Evolutionary conservation across 2,113 vertebrate genomes (phyloP).

Genomic region (Tupaia chinensis): DNA sequence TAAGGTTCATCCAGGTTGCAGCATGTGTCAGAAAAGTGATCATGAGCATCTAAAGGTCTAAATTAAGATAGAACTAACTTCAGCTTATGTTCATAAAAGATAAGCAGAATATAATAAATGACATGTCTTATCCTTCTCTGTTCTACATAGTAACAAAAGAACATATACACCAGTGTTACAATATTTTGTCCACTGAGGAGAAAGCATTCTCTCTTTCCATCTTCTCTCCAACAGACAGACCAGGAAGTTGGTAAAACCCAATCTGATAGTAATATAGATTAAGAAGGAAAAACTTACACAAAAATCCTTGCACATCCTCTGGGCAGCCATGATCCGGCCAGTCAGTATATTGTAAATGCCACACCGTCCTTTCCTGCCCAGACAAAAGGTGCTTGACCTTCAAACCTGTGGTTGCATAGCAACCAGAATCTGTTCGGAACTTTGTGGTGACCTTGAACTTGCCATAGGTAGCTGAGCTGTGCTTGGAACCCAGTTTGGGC

Average conservation of each 20-base stretch:
- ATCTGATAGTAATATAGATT: neutral
- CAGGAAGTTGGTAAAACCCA: neutral
- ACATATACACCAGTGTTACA: neutral
- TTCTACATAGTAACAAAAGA: neutral
- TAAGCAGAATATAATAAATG: neutral
- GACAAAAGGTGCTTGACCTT: constrained; percentile 93
- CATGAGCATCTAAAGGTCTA: neutral
- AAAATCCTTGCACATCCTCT: constrained; percentile 95
- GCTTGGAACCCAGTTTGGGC: constrained; percentile 93
- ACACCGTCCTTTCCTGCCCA: constrained; percentile 92
- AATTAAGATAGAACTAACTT: neutral
- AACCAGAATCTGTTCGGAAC: constrained; percentile 93
- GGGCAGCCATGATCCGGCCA: constrained; percentile 95
- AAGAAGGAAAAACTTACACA: constrained; percentile 89
- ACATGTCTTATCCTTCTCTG: neutral
- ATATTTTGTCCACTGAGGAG: neutral
- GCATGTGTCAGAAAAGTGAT: neutral
- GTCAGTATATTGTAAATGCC: constrained; percentile 93
- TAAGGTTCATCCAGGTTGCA: rapidly evolving
- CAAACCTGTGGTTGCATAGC: constrained; percentile 92
- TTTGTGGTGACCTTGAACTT: constrained; percentile 94
- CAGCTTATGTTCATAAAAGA: neutral
- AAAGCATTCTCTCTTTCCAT: neutral
- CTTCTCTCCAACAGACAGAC: neutral
- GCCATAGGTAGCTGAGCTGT: constrained; percentile 92